Conservation (phyloP, 1,140 invertebrate species). For the Phymastichus coffea region DNA sequence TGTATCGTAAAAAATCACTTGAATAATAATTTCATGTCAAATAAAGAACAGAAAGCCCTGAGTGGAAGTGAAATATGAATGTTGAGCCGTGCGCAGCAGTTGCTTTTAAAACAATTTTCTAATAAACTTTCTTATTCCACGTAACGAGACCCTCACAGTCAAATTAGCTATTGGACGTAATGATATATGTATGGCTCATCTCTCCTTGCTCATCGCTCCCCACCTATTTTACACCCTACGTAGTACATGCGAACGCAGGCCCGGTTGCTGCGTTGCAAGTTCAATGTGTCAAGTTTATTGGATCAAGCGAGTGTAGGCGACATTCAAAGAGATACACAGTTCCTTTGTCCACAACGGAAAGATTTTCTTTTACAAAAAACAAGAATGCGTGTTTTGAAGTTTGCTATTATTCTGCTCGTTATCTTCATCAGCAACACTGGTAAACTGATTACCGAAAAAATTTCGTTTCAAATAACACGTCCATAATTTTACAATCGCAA, state of each 20-base stretch:
- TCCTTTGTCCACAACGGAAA: not conserved
- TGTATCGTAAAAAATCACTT: too few relatives aligned
- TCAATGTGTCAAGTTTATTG: conserved; percentile 26
- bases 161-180: conserved; percentile 13
- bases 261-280: conserved; percentile 3
- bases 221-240: not conserved
- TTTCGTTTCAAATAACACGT: too few relatives aligned
- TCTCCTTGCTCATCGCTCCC: conserved; percentile 2
- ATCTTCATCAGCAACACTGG: not conserved
- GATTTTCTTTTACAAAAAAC: not conserved
- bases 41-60: too few relatives aligned
- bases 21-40: too few relatives aligned
- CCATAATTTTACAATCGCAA: too few relatives aligned
- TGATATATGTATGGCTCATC: not conserved
- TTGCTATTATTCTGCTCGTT: not conserved
- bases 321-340: too few relatives aligned
- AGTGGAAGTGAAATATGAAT: too few relatives aligned
- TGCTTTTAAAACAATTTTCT: conserved; percentile 16
- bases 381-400: too few relatives aligned
- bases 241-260: too few relatives aligned
- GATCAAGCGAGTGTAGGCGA: conserved; percentile 1
- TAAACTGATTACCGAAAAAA: too few relatives aligned
- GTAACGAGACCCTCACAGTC: not conserved
- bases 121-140: conserved; percentile 23
- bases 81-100: not conserved